Conservation (phyloP, 64 coral and sea anemone genomes). For the Montipora sp. region DNA sequence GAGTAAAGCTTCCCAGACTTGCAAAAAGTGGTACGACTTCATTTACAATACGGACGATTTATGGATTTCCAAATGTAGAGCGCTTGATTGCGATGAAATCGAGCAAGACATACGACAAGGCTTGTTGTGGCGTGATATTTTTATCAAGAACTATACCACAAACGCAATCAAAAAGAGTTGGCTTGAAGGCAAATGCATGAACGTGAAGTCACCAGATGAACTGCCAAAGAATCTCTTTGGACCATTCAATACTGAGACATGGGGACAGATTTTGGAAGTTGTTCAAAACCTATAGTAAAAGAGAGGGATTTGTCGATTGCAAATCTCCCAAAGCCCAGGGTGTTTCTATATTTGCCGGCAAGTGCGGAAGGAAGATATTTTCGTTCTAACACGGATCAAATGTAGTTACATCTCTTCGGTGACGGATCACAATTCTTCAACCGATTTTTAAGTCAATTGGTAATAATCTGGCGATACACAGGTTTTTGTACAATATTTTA, state of each 20-base stretch:
- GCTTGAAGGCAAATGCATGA: slow-evolving; percentile 77
- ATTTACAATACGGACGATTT: slow-evolving; percentile 70
- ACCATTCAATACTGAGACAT: slow-evolving; percentile 68
- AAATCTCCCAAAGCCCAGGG: too few species aligned
- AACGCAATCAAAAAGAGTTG: slow-evolving; percentile 77
- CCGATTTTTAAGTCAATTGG: too few species aligned
- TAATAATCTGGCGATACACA: too few species aligned
- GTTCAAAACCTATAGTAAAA: slow-evolving; percentile 57
- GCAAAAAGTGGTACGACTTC: slow-evolving; percentile 70
- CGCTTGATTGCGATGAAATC: slow-evolving; percentile 53
- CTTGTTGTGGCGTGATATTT: slow-evolving; percentile 66
- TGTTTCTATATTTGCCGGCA: too few species aligned
- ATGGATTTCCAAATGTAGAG: slow-evolving; percentile 72
- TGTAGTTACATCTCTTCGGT: too few species aligned
- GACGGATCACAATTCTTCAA: too few species aligned
- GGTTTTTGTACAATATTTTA: background rate
- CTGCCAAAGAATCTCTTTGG: slow-evolving; percentile 73
- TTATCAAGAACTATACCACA: slow-evolving; percentile 74
- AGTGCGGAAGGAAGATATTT: too few species aligned
- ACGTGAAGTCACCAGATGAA: slow-evolving; percentile 55
- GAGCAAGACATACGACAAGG: slow-evolving; percentile 60
- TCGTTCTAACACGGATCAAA: too few species aligned
- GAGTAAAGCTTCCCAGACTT: slow-evolving; percentile 70
- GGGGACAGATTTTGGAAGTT: slow-evolving; percentile 88
- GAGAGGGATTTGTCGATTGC: too few species aligned